A percentile compares a stretch with the other conserved stretches of the same genome.
phyloP scores from a whole-genome alignment of 2,888 invertebrate genomes.

The Tetrapedia diversipes region DNA sequence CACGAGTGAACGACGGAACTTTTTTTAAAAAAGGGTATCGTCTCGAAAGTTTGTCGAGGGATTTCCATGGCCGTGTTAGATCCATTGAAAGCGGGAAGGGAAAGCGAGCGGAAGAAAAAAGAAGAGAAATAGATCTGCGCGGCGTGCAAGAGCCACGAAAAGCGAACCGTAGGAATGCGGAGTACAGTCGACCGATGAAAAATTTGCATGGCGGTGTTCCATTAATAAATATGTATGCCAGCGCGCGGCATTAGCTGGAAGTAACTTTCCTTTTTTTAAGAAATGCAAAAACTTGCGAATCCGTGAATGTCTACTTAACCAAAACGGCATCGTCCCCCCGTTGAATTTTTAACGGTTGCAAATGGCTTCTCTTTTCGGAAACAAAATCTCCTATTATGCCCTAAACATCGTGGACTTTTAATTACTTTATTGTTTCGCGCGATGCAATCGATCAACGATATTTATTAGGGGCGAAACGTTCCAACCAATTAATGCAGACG shows the following conservation, averaged over 20 bases:
- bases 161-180: conserved; percentile 25
- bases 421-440: not conserved
- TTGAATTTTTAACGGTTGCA: conserved; percentile 13
- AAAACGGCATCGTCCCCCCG: conserved; percentile 17
- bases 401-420: no score
- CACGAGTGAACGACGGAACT: conserved; percentile 20
- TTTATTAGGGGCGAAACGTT: not conserved
- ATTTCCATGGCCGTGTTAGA: conserved; percentile 29
- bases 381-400: no score
- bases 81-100: conserved; percentile 1
- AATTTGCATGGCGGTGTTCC: conserved; percentile 39
- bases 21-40: conserved; percentile 33
- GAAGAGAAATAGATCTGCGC: conserved; percentile 19
- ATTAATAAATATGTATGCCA: conserved; percentile 73
- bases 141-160: not conserved
- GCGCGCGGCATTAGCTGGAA: conserved; percentile 68
- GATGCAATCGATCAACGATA: no score
- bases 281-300: conserved; percentile 66
- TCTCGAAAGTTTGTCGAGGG: conserved; percentile 49
- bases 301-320: conserved; percentile 27
- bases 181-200: conserved; percentile 3
- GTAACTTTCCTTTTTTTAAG: conserved; percentile 65
- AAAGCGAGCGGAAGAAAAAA: not conserved
- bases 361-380: no score
- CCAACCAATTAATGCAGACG: conserved; percentile 14